Evolutionary conservation across 2,113 vertebrate genomes (phyloP).

Genomic region (Heloderma charlesbogerti): DNA sequence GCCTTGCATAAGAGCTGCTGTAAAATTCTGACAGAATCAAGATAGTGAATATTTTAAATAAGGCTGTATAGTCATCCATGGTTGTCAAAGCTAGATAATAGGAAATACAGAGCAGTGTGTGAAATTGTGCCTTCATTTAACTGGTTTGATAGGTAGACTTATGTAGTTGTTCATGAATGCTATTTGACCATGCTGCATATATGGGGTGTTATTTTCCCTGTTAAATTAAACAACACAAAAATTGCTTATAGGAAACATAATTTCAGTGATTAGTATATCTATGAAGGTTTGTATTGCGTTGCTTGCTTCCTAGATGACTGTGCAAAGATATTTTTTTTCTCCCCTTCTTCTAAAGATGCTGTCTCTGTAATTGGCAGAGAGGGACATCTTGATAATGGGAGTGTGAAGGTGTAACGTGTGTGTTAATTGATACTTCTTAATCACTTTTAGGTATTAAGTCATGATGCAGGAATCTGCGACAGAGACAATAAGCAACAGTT

Average conservation of each 20-base stretch:
- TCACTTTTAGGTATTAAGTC: constrained; percentile 99
- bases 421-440: constrained; percentile 99
- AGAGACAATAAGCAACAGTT: constrained; percentile 99
- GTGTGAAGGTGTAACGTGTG: constrained; percentile 89
- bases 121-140: constrained; percentile 82
- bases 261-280: constrained; percentile 85
- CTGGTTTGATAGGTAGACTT: constrained; percentile 84
- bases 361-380: constrained; percentile 96
- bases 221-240: constrained; percentile 79
- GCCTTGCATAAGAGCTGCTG: constrained; percentile 87
- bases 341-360: constrained; percentile 76
- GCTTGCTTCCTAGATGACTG: constrained; percentile 90
- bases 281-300: constrained; percentile 88
- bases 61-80: constrained; percentile 84
- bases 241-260: constrained; percentile 82
- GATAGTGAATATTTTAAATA: constrained; percentile 91
- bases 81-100: constrained; percentile 86
- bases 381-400: constrained; percentile 95
- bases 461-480: constrained; percentile 99
- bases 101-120: constrained; percentile 81
- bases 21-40: constrained; percentile 91
- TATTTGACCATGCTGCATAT: constrained; percentile 75
- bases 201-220: constrained; percentile 77
- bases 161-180: constrained; percentile 81
- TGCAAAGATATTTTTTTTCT: constrained; percentile 78